These are phyloP conservation scores for Gymnopithys bicolor DNA, from an alignment of 2,797 vertebrate genomes.

Conservation along the genomic window DNA sequence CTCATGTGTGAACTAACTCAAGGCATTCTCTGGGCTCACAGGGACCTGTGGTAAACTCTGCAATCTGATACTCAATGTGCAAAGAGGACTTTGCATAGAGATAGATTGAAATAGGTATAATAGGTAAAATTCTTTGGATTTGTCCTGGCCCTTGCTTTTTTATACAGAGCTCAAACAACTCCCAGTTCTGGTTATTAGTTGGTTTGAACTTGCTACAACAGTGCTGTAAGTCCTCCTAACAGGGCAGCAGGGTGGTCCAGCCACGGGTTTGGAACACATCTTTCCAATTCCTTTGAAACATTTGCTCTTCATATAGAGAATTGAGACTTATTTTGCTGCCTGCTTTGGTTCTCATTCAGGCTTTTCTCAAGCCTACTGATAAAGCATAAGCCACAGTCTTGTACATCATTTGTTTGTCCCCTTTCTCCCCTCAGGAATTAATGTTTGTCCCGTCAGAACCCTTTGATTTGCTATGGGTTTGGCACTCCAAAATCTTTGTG, in stretches of 20 bases:
- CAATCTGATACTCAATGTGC: neutral
- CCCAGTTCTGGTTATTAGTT: neutral
- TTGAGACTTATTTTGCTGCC: neutral
- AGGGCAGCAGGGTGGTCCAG: neutral
- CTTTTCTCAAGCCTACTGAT: neutral
- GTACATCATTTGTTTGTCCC: neutral
- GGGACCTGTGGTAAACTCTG: neutral
- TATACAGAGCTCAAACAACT: neutral
- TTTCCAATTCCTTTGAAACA: neutral
- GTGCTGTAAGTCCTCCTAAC: neutral
- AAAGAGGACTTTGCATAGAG: neutral
- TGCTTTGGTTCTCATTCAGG: neutral
- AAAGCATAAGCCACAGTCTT: neutral
- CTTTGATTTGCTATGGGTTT: neutral
- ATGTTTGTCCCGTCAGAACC: neutral
- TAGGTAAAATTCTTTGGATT: neutral
- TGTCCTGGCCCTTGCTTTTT: neutral
- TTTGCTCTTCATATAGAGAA: neutral
- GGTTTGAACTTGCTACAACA: neutral
- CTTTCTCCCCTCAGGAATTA: neutral
- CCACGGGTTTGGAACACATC: neutral
- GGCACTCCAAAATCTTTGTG: neutral
- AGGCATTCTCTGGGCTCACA: neutral
- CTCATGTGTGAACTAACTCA: neutral
- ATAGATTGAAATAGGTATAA: neutral